Conservation (phyloP, 2,888 invertebrate genomes). For the Synanthedon tipuliformis region DNA sequence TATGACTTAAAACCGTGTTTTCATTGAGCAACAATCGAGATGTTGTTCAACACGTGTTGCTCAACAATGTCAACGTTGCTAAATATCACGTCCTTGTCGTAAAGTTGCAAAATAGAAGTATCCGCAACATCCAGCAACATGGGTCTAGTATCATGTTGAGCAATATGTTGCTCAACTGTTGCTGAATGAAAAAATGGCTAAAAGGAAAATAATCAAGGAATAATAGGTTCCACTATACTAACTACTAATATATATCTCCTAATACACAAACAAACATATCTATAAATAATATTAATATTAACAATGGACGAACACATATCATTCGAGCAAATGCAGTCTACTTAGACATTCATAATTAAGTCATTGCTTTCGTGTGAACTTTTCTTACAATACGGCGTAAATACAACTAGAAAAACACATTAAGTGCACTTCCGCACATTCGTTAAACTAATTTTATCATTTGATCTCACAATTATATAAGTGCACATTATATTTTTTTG, state of each 20-base stretch:
- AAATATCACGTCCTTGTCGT: no score
- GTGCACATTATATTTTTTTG: slow-evolving; percentile 11
- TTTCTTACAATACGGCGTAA: slow-evolving; percentile 32
- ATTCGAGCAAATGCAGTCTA: slow-evolving; percentile 68
- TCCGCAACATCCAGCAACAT: no score
- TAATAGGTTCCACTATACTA: slow-evolving; percentile 21
- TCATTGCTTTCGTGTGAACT: slow-evolving; percentile 55
- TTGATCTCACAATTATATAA: slow-evolving; percentile 10
- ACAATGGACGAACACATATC: slow-evolving; percentile 68
- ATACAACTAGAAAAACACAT: slow-evolving; percentile 35
- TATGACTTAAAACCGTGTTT: background rate
- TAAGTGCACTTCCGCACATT: slow-evolving; percentile 50
- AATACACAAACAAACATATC: slow-evolving; percentile 51
- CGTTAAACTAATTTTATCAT: slow-evolving; percentile 5
- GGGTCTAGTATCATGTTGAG: no score
- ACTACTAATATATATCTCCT: slow-evolving; percentile 23
- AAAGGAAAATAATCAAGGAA: no score
- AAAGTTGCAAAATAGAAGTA: no score
- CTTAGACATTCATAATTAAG: slow-evolving; percentile 47
- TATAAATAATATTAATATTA: slow-evolving; percentile 54
- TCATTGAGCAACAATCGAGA: slow-evolving; percentile 4
- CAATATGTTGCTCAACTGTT: no score
- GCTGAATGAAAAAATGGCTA: no score
- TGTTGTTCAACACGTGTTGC: no score
- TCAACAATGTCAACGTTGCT: no score